Conservation (phyloP, 2,113 vertebrate genomes). For the Melanostigma gelatinosum region DNA sequence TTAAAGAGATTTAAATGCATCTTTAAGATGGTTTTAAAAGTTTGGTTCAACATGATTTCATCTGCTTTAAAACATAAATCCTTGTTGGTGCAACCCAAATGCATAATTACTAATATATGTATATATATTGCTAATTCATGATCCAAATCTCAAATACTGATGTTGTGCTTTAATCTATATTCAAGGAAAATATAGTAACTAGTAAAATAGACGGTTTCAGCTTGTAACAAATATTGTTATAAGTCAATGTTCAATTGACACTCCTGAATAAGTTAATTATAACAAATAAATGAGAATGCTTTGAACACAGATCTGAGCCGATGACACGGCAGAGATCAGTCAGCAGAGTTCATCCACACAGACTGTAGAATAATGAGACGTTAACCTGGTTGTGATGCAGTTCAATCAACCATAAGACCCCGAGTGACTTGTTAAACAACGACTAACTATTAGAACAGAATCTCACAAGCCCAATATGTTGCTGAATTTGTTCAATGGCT, state of each 20-base stretch:
- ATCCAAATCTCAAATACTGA: neutral
- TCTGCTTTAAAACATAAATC: too few species aligned
- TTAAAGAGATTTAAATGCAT: too few species aligned
- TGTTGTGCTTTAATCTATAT: neutral
- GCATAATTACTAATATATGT: too few species aligned
- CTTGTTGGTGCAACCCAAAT: too few species aligned
- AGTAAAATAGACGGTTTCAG: neutral
- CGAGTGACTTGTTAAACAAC: neutral
- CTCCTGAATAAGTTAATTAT: neutral
- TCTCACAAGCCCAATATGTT: neutral
- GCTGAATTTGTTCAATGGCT: neutral
- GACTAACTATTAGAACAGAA: neutral
- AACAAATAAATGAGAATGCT: neutral
- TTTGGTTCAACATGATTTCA: too few species aligned
- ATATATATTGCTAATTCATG: too few species aligned
- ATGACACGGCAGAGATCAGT: neutral
- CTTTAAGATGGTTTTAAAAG: too few species aligned
- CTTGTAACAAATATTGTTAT: neutral
- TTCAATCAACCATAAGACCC: neutral
- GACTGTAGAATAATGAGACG: neutral
- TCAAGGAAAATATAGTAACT: neutral
- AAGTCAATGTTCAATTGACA: neutral
- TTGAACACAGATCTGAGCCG: neutral
- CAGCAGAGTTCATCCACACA: neutral
- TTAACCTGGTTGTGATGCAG: neutral